A percentile compares a stretch with the other conserved stretches of the same genome.
Evolutionary conservation across 53 echinoderm and acorn worm genomes (phyloP).

Genomic region (Antedon mediterranea): DNA sequence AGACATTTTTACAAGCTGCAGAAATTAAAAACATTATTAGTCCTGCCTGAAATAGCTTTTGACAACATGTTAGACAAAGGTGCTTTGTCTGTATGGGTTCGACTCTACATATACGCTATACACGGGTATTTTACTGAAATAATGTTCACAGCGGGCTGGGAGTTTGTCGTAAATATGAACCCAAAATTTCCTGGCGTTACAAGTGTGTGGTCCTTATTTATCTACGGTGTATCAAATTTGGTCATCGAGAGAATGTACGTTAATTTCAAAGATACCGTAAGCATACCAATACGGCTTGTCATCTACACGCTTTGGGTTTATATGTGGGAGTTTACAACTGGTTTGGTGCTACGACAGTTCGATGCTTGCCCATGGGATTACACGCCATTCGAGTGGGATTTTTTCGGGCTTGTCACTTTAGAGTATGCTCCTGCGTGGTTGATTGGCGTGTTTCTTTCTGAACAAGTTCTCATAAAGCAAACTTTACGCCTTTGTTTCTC

Average conservation of each 20-base stretch:
- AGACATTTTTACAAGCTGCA: no score
- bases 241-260: slow-evolving; percentile 70
- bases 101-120: slow-evolving; percentile 97
- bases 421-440: slow-evolving; percentile 96
- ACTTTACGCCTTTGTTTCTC: slow-evolving; percentile 58
- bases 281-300: slow-evolving; percentile 27
- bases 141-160: slow-evolving; percentile 98
- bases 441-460: slow-evolving; percentile 51
- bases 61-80: slow-evolving; percentile 54
- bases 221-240: slow-evolving; percentile 68
- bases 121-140: slow-evolving; percentile 95
- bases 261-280: slow-evolving; percentile 39
- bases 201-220: slow-evolving; percentile 90
- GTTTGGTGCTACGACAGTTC: slow-evolving; percentile 60
- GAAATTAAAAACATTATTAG: no score
- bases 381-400: slow-evolving; percentile 89
- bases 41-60: no score
- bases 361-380: slow-evolving; percentile 98
- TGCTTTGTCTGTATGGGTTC: slow-evolving; percentile 52
- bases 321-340: slow-evolving; percentile 86
- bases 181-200: slow-evolving; percentile 86
- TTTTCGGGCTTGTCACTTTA: slow-evolving; percentile 80
- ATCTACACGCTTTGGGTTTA: slow-evolving; percentile 85
- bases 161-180: slow-evolving; percentile 93
- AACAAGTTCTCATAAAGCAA: slow-evolving; percentile 78